phyloP scores from a whole-genome alignment of 1,140 invertebrate genomes.

The Caerostris extrusa region DNA sequence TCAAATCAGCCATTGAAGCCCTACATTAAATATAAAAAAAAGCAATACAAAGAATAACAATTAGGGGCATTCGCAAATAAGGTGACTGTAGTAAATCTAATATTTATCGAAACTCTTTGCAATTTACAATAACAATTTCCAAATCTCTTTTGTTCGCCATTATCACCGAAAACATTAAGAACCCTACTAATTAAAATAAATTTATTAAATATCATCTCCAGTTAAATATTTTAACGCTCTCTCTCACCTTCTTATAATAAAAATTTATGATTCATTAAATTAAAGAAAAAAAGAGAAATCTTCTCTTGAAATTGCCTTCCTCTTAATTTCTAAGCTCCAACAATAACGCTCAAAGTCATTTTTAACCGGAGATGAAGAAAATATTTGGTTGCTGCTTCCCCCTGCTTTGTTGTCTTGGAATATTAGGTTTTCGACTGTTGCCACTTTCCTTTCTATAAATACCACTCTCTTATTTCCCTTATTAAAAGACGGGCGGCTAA shows the following conservation, averaged over 20 bases:
- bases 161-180: no score
- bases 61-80: no score
- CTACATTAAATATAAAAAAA: no score
- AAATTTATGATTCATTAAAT: not conserved
- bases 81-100: no score
- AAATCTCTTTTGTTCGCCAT: no score
- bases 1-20: no score
- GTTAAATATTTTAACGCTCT: not conserved
- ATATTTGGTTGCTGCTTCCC: not conserved
- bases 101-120: no score
- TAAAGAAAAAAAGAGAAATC: not conserved
- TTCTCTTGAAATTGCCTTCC: not conserved
- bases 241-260: not conserved
- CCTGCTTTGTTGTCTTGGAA: constrained; percentile 27
- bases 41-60: no score
- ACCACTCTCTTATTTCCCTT: constrained; percentile 60
- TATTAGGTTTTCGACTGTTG: constrained; percentile 70
- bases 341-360: not conserved
- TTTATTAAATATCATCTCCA: constrained; percentile 6
- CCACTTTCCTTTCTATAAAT: constrained; percentile 74
- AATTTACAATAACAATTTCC: no score
- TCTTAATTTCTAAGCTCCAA: not conserved
- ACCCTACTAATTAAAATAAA: not conserved
- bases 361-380: not conserved
- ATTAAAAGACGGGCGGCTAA: constrained; percentile 61